Base-by-base conservation (phyloP, 2,113 vertebrate species). In the Lanius collurio region DNA sequence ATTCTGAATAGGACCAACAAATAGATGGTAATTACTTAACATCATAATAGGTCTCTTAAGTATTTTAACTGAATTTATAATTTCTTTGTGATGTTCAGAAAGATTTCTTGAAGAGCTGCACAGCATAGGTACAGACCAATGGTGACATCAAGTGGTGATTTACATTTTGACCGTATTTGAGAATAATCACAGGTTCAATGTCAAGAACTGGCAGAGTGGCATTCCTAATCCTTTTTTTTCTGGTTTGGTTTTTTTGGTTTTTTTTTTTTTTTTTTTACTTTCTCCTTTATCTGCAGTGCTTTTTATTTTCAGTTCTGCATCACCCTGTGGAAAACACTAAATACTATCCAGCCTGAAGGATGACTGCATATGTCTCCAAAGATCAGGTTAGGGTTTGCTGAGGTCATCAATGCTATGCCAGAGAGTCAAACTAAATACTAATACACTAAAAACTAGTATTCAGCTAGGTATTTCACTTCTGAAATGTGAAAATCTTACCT, bases 121-220 rank as follows among this genome's bases (percentile, higher is more conserved):
- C 14, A 74, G 13, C 17, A 31, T 12, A 86, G 80, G 33, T 73
- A 14, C 68, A 93, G 95, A 39, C 70, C 93, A 65, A 95, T 74
- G 94, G 93, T 93, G 96, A 94, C 98, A 97, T 93, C 98, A 94
- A 96, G 97, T 97, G 98, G 97, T 75, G 59, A 33, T 57, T 91
- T 74, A 73, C 16, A 80, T 84, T 79, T 90, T 60, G 9, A 24
- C 65, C 74, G 16, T 55, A 39, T 77, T 55, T 67, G 33, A 55
- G 27, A 70, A 30, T 18, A 91, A 76, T 28, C 33, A 35, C 26
- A 31, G 31, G 10, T 19, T 47, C 11, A 35, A 12, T 11, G 3
- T 69, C 77, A 53, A 33, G 31, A 83, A 53, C 7, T 9, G 19
- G 4, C 26, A 77, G 14, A 65, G 5, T 1, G 4, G 1, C 9